Percentiles rank a stretch among this genome's conserved stretches.
Conservation (phyloP, 2,113 vertebrate species). For the Paracyprichromis sp. region DNA sequence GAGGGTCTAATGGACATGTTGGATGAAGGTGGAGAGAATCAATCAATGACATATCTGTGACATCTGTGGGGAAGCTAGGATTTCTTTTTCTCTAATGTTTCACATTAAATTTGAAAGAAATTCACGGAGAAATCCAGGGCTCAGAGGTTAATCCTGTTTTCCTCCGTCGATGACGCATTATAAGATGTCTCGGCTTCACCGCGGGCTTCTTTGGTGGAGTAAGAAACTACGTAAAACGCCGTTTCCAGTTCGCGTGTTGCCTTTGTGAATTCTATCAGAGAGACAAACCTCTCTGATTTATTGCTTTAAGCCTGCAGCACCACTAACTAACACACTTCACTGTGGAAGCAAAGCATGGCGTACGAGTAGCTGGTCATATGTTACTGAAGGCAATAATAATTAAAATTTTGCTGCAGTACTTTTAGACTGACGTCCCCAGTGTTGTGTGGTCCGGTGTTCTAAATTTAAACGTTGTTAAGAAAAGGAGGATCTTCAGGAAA, state of each 20-base stretch:
- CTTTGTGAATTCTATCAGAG: neutral
- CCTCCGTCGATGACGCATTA: accelerated
- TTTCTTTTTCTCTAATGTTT: neutral
- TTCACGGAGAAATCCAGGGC: neutral
- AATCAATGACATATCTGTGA: accelerated
- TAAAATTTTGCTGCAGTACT: neutral
- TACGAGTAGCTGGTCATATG: neutral
- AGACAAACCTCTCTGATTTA: neutral
- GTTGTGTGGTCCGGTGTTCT: neutral
- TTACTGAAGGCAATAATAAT: neutral
- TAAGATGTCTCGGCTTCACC: neutral
- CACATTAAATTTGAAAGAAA: neutral
- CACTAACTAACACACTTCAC: neutral
- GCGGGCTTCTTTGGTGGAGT: accelerated
- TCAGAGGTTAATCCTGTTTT: neutral
- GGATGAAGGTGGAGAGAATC: neutral
- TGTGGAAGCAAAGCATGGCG: neutral
- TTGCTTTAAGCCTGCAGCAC: neutral
- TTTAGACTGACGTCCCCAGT: neutral
- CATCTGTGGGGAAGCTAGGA: accelerated
- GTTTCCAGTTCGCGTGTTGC: neutral
- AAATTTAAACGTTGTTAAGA: neutral
- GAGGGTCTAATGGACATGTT: neutral
- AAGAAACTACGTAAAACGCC: neutral
- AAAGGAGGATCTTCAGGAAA: neutral